A percentile compares a stretch with the other conserved stretches of the same genome.
phyloP scores from a whole-genome alignment of 2,797 vertebrate species.

The Falco columbarius region DNA sequence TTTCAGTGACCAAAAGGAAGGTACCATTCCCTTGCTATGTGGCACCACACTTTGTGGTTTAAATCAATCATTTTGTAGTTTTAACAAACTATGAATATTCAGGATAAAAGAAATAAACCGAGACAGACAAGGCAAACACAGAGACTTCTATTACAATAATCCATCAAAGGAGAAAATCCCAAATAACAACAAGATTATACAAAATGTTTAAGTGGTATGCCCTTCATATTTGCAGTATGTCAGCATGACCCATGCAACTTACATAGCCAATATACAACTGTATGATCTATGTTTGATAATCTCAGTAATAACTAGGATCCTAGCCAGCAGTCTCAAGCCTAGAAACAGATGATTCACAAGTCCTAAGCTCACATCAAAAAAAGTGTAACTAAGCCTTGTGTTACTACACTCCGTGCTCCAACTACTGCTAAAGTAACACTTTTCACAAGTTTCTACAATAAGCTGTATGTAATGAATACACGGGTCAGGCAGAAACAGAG shows the following conservation, averaged over 20 bases:
- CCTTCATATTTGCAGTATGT: background rate
- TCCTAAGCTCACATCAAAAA: background rate
- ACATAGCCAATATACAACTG: background rate
- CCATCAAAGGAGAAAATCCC: background rate
- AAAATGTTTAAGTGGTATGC: background rate
- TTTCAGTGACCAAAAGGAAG: background rate
- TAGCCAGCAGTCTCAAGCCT: background rate
- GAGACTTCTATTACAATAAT: background rate
- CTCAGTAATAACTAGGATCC: background rate
- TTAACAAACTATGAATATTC: background rate
- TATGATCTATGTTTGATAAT: background rate
- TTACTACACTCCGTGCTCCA: background rate
- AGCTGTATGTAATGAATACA: background rate
- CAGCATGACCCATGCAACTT: background rate
- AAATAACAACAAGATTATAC: background rate
- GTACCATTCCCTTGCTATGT: background rate
- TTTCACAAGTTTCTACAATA: background rate
- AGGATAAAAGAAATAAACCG: background rate
- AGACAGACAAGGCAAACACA: background rate
- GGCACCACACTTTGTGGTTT: background rate
- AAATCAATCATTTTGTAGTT: background rate
- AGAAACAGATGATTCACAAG: background rate
- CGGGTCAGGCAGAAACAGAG: background rate
- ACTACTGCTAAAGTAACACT: background rate
- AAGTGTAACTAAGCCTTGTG: background rate